Evolutionary conservation across 2,888 invertebrate species (phyloP).

Genomic region (Rhagonycha fulva): DNA sequence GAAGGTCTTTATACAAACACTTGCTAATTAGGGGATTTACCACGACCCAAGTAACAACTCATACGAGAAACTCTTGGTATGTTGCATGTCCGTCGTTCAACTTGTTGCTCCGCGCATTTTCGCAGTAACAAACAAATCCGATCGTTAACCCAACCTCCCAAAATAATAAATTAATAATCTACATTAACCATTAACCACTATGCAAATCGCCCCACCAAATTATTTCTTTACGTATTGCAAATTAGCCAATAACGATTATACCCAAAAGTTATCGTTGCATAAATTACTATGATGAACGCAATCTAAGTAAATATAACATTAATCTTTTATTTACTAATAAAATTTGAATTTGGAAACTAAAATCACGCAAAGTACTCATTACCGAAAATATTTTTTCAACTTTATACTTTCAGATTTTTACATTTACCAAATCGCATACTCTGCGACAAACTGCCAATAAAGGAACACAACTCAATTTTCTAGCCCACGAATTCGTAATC

Average conservation of each 20-base stretch:
- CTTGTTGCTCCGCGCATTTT: constrained; percentile 31
- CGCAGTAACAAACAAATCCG: background rate
- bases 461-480: background rate
- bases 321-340: constrained; percentile 2
- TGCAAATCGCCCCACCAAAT: background rate
- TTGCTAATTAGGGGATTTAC: constrained; percentile 41
- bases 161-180: background rate
- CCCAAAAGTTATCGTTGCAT: background rate
- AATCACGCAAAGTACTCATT: background rate
- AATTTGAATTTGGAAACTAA: background rate
- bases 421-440: background rate
- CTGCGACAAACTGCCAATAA: background rate
- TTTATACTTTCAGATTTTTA: background rate
- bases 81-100: background rate
- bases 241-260: background rate
- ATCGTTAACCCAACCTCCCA: background rate
- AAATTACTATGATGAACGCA: constrained; percentile 2
- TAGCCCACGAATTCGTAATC: background rate
- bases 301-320: background rate
- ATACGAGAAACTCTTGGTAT: background rate
- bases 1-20: constrained; percentile 40
- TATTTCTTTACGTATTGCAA: background rate
- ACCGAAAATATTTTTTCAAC: background rate
- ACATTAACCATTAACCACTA: no score
- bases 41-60: constrained; percentile 28